These are phyloP conservation scores for Sclerurus mexicanus DNA, from an alignment of 2,113 vertebrate genomes.

Conservation along the genomic window DNA sequence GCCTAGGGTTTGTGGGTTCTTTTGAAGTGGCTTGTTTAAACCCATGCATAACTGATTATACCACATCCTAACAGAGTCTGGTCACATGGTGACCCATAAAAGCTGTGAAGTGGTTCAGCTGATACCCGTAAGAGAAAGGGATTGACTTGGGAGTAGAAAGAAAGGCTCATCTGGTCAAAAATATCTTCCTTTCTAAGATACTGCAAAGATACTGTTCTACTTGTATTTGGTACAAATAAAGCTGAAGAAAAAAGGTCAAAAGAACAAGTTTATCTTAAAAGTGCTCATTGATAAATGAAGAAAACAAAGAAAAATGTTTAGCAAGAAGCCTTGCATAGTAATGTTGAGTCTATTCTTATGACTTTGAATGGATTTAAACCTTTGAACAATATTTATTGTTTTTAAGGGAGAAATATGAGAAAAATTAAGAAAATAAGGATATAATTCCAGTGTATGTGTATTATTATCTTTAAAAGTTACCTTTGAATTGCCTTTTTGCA, in stretches of 20 bases:
- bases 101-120: not conserved
- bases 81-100: not conserved
- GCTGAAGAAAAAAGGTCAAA: not conserved
- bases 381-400: not conserved
- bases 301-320: not conserved
- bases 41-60: not conserved
- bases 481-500: fast-evolving
- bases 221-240: not conserved
- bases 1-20: not conserved
- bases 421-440: not conserved
- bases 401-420: not conserved
- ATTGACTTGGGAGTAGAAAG: not conserved
- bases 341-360: not conserved
- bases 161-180: not conserved
- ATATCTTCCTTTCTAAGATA: not conserved
- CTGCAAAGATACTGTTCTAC: not conserved
- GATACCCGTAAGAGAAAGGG: not conserved
- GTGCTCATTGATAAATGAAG: not conserved
- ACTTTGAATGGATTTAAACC: not conserved
- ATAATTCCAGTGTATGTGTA: not conserved
- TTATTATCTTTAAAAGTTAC: not conserved
- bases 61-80: not conserved
- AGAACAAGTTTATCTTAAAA: not conserved
- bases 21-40: not conserved
- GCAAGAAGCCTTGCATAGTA: not conserved